A percentile compares a stretch with the other conserved stretches of the same genome.
Conservation (phyloP, 2,888 invertebrate genomes). For the Amorpha juglandis region DNA sequence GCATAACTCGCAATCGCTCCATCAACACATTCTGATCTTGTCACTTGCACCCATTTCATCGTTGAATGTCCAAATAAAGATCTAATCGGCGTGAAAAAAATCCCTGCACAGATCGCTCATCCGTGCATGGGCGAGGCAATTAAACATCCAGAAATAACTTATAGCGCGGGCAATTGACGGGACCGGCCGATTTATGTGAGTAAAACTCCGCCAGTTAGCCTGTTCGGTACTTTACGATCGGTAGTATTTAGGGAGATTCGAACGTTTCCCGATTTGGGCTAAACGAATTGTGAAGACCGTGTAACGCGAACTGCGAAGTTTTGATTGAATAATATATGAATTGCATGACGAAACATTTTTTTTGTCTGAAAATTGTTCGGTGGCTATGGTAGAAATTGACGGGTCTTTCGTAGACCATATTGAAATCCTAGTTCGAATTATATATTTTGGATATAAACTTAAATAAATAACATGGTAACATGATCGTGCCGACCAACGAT, state of each 20-base stretch:
- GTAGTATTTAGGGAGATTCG: conserved; percentile 17
- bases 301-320: neutral
- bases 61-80: conserved; percentile 28
- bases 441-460: too few species aligned
- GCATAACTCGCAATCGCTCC: neutral
- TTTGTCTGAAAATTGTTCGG: neutral
- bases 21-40: neutral
- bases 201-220: conserved; percentile 44
- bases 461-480: too few species aligned
- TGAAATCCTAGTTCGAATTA: too few species aligned
- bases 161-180: conserved; percentile 72
- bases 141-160: conserved; percentile 75
- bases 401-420: too few species aligned
- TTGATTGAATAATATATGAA: neutral
- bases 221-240: conserved; percentile 21
- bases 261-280: neutral
- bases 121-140: conserved; percentile 69
- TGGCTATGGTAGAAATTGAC: too few species aligned
- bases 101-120: conserved; percentile 21
- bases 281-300: conserved; percentile 3
- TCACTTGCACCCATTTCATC: neutral
- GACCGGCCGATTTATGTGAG: conserved; percentile 64
- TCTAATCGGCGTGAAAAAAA: conserved; percentile 28
- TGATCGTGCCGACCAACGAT: too few species aligned
- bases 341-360: neutral